These are phyloP conservation scores for Girardinichthys multiradiatus DNA, from an alignment of 2,113 vertebrate genomes.

Conservation along the genomic window DNA sequence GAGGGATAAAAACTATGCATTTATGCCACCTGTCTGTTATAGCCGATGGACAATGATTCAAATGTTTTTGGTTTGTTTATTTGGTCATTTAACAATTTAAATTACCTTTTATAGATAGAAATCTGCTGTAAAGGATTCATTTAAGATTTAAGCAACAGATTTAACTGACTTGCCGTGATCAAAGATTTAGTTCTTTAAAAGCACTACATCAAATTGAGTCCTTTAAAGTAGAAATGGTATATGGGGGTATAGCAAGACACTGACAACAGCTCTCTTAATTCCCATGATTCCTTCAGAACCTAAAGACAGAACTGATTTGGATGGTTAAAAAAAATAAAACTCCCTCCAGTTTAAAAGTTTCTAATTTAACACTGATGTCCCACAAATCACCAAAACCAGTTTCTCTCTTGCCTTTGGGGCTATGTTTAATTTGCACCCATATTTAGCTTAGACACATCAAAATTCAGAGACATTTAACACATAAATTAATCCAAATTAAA, in stretches of 20 bases:
- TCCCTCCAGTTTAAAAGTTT: background rate
- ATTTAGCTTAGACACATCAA: conserved; percentile 14
- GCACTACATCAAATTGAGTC: background rate
- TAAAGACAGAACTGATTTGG: background rate
- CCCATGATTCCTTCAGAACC: background rate
- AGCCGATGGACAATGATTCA: background rate
- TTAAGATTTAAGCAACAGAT: background rate
- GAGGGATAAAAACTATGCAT: background rate
- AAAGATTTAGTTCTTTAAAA: background rate
- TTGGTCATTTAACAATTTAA: background rate
- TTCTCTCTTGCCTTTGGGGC: conserved; percentile 4
- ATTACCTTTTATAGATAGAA: background rate
- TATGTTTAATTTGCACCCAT: conserved; percentile 13
- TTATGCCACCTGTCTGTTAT: background rate
- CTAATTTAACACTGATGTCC: background rate
- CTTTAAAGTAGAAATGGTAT: background rate
- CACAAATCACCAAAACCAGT: conserved; percentile 23
- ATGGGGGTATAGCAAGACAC: background rate
- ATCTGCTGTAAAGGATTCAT: background rate
- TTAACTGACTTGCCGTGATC: background rate
- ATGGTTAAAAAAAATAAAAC: background rate
- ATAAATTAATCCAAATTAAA: background rate
- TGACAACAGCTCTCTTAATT: background rate
- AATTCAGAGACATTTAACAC: conserved; percentile 10
- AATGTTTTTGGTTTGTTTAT: background rate